Conservation (phyloP, 2,113 vertebrate species). For the Thryonomys swinderianus region DNA sequence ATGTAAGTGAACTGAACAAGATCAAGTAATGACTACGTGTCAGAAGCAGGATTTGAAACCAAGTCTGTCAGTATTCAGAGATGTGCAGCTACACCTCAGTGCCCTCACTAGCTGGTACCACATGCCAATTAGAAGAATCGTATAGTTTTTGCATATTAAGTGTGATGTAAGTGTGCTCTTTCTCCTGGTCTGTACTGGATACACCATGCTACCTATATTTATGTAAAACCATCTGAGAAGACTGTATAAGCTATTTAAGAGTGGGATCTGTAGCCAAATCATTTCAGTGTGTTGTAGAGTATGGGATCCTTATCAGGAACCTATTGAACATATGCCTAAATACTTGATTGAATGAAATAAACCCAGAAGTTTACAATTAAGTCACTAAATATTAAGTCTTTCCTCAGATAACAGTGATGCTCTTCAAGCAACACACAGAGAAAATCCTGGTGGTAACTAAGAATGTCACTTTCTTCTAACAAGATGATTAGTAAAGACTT, state of each 20-base stretch:
- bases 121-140: background rate
- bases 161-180: background rate
- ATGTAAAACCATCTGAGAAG: background rate
- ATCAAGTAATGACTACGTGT: background rate
- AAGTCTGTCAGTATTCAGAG: background rate
- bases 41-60: background rate
- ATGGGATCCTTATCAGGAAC: constrained; percentile 3
- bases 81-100: background rate
- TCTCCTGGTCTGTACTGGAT: background rate
- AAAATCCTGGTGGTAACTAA: constrained; percentile 3
- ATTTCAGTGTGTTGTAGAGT: background rate
- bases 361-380: constrained; percentile 43
- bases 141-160: background rate
- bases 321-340: background rate
- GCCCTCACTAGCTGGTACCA: background rate
- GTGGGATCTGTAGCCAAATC: background rate
- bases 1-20: background rate
- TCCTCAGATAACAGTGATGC: background rate
- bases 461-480: background rate
- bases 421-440: constrained; percentile 14
- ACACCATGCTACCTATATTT: background rate
- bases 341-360: constrained; percentile 28
- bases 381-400: constrained; percentile 7
- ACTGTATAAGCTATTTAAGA: background rate
- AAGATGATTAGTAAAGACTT: constrained; percentile 25